A percentile compares a stretch with the other conserved stretches of the same genome.
These are phyloP conservation scores for Acanthopagrus latus DNA, from an alignment of 2,797 vertebrate species.

Conservation along the genomic window DNA sequence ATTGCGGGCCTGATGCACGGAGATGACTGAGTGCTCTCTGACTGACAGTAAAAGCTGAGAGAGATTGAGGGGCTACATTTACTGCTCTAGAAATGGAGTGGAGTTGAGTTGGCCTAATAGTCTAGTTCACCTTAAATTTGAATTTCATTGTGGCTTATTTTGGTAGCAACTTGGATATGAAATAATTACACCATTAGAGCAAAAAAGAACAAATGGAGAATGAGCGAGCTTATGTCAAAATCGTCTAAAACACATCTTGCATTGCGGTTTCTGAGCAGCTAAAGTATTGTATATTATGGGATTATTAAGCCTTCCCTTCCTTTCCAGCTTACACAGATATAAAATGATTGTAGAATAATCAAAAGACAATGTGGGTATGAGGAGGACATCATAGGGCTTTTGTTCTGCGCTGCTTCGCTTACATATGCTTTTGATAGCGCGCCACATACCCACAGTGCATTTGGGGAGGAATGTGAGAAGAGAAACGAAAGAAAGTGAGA, in stretches of 20 bases:
- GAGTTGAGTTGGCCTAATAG: conserved; percentile 91
- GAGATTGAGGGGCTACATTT: conserved; percentile 94
- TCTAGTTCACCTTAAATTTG: conserved; percentile 94
- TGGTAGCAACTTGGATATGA: conserved; percentile 93
- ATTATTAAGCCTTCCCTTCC: conserved; percentile 94
- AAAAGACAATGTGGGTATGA: conserved; percentile 84
- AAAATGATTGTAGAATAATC: conserved; percentile 86
- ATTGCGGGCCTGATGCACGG: conserved; percentile 95
- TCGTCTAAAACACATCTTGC: conserved; percentile 90
- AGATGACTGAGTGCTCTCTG: conserved; percentile 99
- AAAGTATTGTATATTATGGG: conserved; percentile 84
- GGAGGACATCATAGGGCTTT: conserved; percentile 84
- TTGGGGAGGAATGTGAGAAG: conserved; percentile 78
- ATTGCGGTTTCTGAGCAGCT: conserved; percentile 58
- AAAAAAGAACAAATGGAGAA: conserved; percentile 53
- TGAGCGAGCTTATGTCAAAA: conserved; percentile 85
- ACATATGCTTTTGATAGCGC: conserved; percentile 84
- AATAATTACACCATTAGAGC: conserved; percentile 89
- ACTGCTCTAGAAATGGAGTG: conserved; percentile 91
- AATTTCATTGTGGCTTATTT: conserved; percentile 95
- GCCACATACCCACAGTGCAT: conserved; percentile 82
- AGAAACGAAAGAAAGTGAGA: conserved; percentile 76
- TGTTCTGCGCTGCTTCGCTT: conserved; percentile 80
- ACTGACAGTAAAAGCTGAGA: conserved; percentile 99
- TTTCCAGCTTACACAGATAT: conserved; percentile 76